Conservation (phyloP, 1,140 invertebrate genomes). For the Nautilus pompilius region DNA sequence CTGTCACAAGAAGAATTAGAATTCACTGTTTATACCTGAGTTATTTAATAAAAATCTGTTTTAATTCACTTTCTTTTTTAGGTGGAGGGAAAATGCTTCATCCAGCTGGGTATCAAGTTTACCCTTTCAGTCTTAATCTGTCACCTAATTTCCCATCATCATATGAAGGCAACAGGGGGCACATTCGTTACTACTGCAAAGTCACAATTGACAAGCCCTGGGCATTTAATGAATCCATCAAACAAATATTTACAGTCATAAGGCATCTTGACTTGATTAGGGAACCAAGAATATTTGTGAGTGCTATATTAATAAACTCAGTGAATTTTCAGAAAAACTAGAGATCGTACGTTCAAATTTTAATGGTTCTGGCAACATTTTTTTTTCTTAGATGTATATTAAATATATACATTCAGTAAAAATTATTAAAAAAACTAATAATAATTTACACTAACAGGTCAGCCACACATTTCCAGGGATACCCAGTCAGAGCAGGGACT, state of each 20-base stretch:
- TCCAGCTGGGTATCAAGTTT: slow-evolving; percentile 51
- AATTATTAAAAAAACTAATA: not conserved
- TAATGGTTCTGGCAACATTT: not conserved
- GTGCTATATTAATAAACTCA: too few species aligned
- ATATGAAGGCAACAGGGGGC: slow-evolving; percentile 56
- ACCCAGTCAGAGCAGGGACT: too few species aligned
- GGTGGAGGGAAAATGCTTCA: slow-evolving; percentile 17
- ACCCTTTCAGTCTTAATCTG: slow-evolving; percentile 55
- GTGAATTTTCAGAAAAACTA: too few species aligned
- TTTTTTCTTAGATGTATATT: not conserved
- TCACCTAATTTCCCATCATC: slow-evolving; percentile 56
- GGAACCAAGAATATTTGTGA: slow-evolving; percentile 26
- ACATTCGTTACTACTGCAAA: slow-evolving; percentile 56
- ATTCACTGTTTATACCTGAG: not conserved
- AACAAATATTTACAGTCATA: slow-evolving; percentile 48
- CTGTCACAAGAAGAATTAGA: too few species aligned
- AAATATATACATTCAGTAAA: not conserved
- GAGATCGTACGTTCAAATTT: not conserved
- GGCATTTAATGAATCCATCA: slow-evolving; percentile 48
- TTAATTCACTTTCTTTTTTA: not conserved
- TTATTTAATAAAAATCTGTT: not conserved
- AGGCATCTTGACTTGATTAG: slow-evolving; percentile 43
- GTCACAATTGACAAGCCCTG: slow-evolving; percentile 54
- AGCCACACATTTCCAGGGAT: too few species aligned
- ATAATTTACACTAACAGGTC: too few species aligned